Conservation (phyloP, 2,797 vertebrate species). For the Anas capensis region DNA sequence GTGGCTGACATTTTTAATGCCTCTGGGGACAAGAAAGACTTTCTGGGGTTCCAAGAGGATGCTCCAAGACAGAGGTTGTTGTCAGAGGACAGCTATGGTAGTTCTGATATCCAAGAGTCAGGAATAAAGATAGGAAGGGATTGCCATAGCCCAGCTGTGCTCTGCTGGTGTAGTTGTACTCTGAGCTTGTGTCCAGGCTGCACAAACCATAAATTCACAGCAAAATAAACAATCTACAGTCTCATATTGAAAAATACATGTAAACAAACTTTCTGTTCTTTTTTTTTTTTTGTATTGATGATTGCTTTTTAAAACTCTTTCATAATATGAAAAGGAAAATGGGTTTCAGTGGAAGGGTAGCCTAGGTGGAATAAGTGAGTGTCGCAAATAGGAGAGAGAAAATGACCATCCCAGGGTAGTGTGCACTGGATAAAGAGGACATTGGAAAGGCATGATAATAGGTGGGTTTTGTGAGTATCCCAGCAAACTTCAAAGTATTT, state of each 20-base stretch:
- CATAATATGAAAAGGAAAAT: neutral
- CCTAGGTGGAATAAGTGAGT: neutral
- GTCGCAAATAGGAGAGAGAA: neutral
- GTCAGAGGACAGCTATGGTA: constrained; percentile 55
- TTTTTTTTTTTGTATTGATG: neutral
- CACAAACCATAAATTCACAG: fast-evolving
- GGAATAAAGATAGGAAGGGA: constrained; percentile 67
- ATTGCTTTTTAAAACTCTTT: neutral
- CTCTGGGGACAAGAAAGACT: constrained; percentile 77
- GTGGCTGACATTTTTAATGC: constrained; percentile 75
- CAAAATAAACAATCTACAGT: neutral
- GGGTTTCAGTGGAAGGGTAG: neutral
- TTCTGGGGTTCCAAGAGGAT: constrained; percentile 75
- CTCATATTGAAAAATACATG: neutral
- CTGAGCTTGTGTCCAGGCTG: neutral
- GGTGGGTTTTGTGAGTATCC: neutral
- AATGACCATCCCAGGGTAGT: neutral
- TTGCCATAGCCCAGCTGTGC: fast-evolving
- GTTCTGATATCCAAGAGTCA: constrained; percentile 43
- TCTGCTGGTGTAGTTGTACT: neutral
- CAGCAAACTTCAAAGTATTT: neutral
- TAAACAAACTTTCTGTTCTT: neutral
- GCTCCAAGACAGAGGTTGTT: constrained; percentile 71
- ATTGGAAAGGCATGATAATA: neutral
- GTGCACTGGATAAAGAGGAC: neutral